A percentile compares a stretch with the other conserved stretches of the same genome.
phyloP scores from a whole-genome alignment of 2,113 vertebrate species.

The Phodopus roborovskii region DNA sequence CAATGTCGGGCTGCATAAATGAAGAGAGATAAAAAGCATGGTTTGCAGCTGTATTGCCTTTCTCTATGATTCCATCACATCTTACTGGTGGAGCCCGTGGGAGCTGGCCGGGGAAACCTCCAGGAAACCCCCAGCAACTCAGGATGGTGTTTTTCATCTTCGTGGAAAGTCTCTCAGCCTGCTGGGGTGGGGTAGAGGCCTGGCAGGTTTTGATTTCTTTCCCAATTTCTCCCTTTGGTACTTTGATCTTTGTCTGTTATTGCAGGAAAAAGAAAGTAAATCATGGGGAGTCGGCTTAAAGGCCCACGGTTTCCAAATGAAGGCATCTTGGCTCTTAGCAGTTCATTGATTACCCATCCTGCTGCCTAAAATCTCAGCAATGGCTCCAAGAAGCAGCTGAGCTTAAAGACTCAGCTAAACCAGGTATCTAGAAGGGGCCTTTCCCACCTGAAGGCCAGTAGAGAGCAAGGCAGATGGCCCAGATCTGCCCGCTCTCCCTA shows the following conservation, averaged over 20 bases:
- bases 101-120: constrained; percentile 46
- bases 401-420: neutral
- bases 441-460: constrained; percentile 45
- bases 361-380: neutral
- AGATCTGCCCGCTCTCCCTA: neutral
- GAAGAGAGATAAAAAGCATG: constrained; percentile 72
- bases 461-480: constrained; percentile 59
- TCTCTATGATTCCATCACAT: constrained; percentile 67
- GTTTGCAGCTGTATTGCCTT: constrained; percentile 52
- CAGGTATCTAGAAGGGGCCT: neutral
- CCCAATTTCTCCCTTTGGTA: constrained; percentile 46
- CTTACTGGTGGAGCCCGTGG: constrained; percentile 22
- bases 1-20: constrained; percentile 76
- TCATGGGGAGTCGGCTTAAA: neutral
- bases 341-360: neutral
- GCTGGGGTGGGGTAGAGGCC: neutral
- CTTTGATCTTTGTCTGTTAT: constrained; percentile 3
- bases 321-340: neutral
- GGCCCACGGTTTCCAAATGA: neutral
- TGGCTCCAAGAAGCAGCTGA: neutral
- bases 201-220: constrained; percentile 12
- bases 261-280: constrained; percentile 27
- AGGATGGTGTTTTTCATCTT: neutral
- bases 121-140: constrained; percentile 43
- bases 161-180: neutral